A percentile compares a stretch with the other conserved stretches of the same genome.
Evolutionary conservation across 2,888 invertebrate genomes (phyloP).

Genomic region (Limnephilus rhombicus): DNA sequence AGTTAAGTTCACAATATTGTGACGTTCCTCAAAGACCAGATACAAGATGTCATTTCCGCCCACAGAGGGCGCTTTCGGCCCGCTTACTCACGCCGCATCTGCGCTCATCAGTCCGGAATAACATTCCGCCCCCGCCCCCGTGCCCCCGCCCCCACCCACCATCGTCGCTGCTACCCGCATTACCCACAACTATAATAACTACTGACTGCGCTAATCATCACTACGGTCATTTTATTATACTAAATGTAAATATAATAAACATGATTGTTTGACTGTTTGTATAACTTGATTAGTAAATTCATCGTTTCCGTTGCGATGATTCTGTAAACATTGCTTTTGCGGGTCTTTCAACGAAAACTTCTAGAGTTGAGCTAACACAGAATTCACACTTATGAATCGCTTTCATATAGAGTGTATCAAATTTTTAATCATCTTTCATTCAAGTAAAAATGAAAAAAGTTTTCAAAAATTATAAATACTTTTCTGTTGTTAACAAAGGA

Average conservation of each 20-base stretch:
- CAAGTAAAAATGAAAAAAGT: too few relatives aligned
- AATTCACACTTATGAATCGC: too few relatives aligned
- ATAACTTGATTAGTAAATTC: background rate
- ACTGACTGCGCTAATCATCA: background rate
- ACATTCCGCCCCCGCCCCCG: background rate
- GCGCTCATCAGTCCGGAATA: background rate
- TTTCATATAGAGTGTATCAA: too few relatives aligned
- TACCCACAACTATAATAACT: background rate
- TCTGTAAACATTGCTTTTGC: background rate
- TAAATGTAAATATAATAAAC: background rate
- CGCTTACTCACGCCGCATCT: background rate
- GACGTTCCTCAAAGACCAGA: background rate
- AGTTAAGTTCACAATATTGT: background rate
- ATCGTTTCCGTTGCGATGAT: background rate
- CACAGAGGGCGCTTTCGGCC: background rate
- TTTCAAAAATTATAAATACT: too few relatives aligned
- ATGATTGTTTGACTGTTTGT: background rate
- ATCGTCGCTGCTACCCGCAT: background rate
- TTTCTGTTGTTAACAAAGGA: too few relatives aligned
- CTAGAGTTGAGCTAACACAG: too few relatives aligned
- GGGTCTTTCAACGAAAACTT: background rate
- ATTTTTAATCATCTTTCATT: too few relatives aligned
- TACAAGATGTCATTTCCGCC: background rate
- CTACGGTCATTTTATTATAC: background rate
- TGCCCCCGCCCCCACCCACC: background rate